Base-by-base conservation (phyloP, 2,888 invertebrate species). In the Nomada fucata region DNA sequence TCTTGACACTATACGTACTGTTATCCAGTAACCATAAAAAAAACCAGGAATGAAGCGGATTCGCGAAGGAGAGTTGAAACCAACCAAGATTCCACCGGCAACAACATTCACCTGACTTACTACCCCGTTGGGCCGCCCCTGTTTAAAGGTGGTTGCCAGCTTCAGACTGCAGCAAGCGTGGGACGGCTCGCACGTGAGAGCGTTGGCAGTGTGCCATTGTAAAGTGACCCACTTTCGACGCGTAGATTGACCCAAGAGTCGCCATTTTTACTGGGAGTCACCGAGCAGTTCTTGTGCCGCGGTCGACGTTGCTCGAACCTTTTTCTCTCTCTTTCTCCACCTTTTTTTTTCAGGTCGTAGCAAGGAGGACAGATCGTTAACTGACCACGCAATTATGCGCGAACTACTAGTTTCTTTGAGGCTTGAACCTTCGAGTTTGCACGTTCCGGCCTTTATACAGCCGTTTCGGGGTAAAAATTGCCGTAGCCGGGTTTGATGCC, bases 131-230 rank as follows among this genome's bases (percentile, higher is more conserved):
- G 5, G 42, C 47, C 79, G 70, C 11, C 79, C 79, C 70, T 78
- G 69, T 23, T 23, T 18, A 67, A 73, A 70, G 79, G 69, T 86
- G 70, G 73, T 75, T 69, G 71, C 80, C 75, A 79, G 81, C 71
- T 77, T 78, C 80, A 82, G 67, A 77, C 86, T 84, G 86, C 81
- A 77, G 59, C 80, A 84, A 59, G 72, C 87, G 85, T 84, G 86
- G 80, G 84, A 88, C 82, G 84, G 64, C 82, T 86, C 84, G 83
- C 91, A 90, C 88, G 92, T 90, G 91, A 90, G 91, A 89, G 82
- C 84, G 87, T 89, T 92, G 92, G 91, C 91, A 89, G 84, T 52
- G 78, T 91, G 92, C 91, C 92, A 91, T 76, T 76, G 73, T 68
- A 87, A 83, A 86, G 74, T 89, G 91, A 91, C 91, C 91, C 87